A percentile compares a stretch with the other conserved stretches of the same genome.
phyloP scores from a whole-genome alignment of 2,113 vertebrate species.

The Bucco capensis region DNA sequence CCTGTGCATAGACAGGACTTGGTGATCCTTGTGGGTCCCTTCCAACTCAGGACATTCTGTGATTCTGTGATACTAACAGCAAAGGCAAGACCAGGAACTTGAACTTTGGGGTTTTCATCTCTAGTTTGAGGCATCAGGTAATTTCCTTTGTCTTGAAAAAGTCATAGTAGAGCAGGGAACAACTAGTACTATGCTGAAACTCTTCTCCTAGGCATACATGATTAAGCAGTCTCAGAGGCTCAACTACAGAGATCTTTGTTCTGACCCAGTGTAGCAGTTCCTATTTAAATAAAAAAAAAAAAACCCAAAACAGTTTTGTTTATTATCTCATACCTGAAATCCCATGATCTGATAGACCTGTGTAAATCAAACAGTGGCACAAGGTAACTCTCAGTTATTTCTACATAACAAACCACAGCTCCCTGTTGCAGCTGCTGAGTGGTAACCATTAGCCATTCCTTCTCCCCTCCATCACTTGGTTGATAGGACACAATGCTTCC shows the following conservation, averaged over 20 bases:
- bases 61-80: too few species aligned
- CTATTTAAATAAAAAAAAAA: too few species aligned
- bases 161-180: not conserved
- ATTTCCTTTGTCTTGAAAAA: not conserved
- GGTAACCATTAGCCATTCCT: not conserved
- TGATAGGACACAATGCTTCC: fast-evolving
- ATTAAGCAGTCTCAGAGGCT: not conserved
- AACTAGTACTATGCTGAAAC: fast-evolving
- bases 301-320: too few species aligned
- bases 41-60: too few species aligned
- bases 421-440: not conserved
- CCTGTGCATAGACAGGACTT: too few species aligned
- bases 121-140: not conserved
- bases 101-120: not conserved
- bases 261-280: not conserved
- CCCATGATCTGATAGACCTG: not conserved
- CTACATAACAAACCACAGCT: not conserved
- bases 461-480: not conserved
- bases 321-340: too few species aligned
- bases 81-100: not conserved
- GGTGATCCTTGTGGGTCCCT: too few species aligned
- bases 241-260: not conserved
- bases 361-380: not conserved
- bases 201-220: not conserved
- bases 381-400: not conserved